Percentiles rank a stretch among this genome's conserved stretches.
phyloP scores from a whole-genome alignment of 2,888 invertebrate species.

The Acrobasis consociella region DNA sequence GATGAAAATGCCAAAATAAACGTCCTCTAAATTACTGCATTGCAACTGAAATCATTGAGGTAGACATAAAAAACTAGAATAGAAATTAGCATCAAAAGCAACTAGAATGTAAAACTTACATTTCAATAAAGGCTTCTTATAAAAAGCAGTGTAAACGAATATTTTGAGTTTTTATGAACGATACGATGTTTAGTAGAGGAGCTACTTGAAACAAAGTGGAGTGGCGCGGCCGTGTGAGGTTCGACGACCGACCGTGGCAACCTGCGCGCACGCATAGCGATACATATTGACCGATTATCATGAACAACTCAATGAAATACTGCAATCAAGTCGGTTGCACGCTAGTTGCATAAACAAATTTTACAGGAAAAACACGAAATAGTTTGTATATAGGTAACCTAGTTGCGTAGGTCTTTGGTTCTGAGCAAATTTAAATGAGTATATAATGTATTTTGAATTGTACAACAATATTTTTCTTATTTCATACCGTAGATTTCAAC shows the following conservation, averaged over 20 bases:
- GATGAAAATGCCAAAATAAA: too few relatives aligned
- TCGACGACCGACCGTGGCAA: constrained; percentile 71
- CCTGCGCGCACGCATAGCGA: constrained; percentile 49
- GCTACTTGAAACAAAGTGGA: constrained; percentile 18
- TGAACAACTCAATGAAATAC: constrained; percentile 60
- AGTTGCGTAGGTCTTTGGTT: not conserved
- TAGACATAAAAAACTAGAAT: too few relatives aligned
- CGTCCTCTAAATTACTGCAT: too few relatives aligned
- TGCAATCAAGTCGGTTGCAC: constrained; percentile 52
- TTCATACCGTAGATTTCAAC: too few relatives aligned
- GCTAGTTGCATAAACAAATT: constrained; percentile 31
- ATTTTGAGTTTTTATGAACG: constrained; percentile 1
- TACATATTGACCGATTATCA: constrained; percentile 64
- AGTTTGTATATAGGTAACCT: not conserved
- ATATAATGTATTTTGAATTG: not conserved
- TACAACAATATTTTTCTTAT: too few relatives aligned
- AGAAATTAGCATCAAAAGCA: too few relatives aligned
- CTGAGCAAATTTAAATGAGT: not conserved
- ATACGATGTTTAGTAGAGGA: constrained; percentile 33
- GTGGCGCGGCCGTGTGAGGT: constrained; percentile 38
- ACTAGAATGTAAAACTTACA: too few relatives aligned
- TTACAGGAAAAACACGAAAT: constrained; percentile 15
- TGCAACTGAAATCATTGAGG: too few relatives aligned
- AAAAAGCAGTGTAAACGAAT: not conserved
- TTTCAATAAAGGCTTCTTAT: too few relatives aligned